Percentiles rank a stretch among this genome's conserved stretches.
These are phyloP conservation scores for Lasioglossum vierecki DNA, from an alignment of 2,888 invertebrate genomes.

Conservation along the genomic window DNA sequence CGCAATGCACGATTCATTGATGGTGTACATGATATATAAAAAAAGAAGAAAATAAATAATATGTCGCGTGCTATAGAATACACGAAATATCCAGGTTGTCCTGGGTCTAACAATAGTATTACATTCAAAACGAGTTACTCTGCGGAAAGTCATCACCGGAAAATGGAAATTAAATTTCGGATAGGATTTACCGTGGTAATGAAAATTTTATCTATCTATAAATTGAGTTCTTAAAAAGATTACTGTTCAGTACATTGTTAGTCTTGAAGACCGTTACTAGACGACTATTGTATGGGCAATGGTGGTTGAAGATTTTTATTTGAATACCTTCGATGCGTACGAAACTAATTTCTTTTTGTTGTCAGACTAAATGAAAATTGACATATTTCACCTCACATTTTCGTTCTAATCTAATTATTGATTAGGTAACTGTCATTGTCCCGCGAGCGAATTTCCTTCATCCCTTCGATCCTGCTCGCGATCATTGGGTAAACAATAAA, in stretches of 20 bases:
- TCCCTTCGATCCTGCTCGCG: background rate
- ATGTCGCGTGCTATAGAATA: background rate
- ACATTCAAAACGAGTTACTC: background rate
- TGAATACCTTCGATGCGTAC: no score
- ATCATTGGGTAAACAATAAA: background rate
- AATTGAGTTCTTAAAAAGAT: no score
- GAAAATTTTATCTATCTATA: background rate
- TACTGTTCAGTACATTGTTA: no score
- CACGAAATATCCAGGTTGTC: background rate
- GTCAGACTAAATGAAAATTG: no score
- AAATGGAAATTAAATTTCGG: background rate
- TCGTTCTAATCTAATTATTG: background rate
- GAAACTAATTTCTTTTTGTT: no score
- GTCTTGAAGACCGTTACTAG: no score
- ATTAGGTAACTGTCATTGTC: no score
- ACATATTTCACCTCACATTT: background rate
- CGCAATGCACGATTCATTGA: constrained; percentile 9
- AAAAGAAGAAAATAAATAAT: constrained; percentile 17
- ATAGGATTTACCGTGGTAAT: background rate
- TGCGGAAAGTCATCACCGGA: background rate
- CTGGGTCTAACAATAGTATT: background rate
- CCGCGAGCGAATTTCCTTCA: background rate
- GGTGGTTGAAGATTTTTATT: no score
- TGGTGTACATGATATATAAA: background rate
- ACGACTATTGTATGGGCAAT: no score